Evolutionary conservation across 2,888 invertebrate genomes (phyloP).

Genomic region (Ferrisia virgata): DNA sequence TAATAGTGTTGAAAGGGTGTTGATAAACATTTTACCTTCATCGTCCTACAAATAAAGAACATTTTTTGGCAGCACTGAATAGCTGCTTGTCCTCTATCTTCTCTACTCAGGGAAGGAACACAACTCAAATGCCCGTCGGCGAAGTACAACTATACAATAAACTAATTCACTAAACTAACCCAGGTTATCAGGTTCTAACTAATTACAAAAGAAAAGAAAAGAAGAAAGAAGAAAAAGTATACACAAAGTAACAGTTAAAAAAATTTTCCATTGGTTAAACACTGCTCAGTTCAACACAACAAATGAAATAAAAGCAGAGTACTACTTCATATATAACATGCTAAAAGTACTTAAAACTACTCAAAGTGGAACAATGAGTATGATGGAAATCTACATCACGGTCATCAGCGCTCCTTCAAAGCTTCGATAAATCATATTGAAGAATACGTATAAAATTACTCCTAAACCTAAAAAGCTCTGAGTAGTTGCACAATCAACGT

Average conservation of each 20-base stretch:
- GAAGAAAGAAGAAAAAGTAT: not conserved
- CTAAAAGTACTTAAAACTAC: slow-evolving; percentile 11
- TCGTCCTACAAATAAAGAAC: slow-evolving; percentile 41
- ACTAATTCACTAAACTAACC: slow-evolving; percentile 5
- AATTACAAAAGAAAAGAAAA: not conserved
- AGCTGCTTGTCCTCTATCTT: slow-evolving; percentile 44
- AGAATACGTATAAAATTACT: not conserved
- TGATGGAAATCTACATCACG: not conserved
- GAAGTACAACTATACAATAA: not conserved
- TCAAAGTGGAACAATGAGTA: slow-evolving; percentile 4
- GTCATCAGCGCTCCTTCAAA: not conserved
- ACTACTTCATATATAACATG: not conserved
- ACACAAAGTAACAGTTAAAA: not conserved
- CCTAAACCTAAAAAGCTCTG: not conserved
- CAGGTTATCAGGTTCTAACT: not conserved
- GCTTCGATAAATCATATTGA: not conserved
- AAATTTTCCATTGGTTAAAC: not conserved
- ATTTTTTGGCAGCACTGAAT: slow-evolving; percentile 32
- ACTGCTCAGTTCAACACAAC: not conserved
- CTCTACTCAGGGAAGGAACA: slow-evolving; percentile 31
- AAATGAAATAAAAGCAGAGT: not conserved
- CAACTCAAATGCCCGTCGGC: slow-evolving; percentile 33
- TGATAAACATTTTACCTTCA: slow-evolving; percentile 42
- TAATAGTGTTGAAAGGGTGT: slow-evolving; percentile 39
- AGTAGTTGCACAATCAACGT: not conserved